A percentile compares a stretch with the other conserved stretches of the same genome.
Conservation (phyloP, 2,888 invertebrate genomes). For the Dicycla oo region DNA sequence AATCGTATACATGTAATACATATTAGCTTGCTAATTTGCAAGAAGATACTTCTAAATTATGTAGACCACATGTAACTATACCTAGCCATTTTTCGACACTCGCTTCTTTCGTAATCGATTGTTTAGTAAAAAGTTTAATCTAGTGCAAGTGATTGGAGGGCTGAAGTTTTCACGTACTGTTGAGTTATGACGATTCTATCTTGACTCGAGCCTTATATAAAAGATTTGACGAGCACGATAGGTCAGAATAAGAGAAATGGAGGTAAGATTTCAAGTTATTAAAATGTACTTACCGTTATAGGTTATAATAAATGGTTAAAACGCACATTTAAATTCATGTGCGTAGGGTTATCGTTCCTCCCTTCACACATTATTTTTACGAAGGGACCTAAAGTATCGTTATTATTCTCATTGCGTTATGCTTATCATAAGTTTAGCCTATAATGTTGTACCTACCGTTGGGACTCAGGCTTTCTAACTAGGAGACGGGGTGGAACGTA, state of each 20-base stretch:
- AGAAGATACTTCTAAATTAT: no score
- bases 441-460: not conserved
- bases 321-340: conserved; percentile 46
- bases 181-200: conserved; percentile 22
- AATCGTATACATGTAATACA: no score
- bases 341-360: conserved; percentile 41
- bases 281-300: conserved; percentile 50
- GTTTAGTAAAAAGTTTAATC: conserved; percentile 25
- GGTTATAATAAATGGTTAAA: conserved; percentile 47
- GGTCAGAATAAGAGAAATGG: conserved; percentile 24
- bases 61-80: not conserved
- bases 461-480: not conserved
- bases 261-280: conserved; percentile 40
- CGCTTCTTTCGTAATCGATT: conserved; percentile 11
- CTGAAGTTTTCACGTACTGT: conserved; percentile 16
- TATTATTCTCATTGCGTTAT: conserved; percentile 37
- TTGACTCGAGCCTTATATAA: conserved; percentile 12
- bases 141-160: conserved; percentile 14
- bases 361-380: conserved; percentile 43
- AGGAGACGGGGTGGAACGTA: not conserved
- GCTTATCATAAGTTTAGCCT: conserved; percentile 1
- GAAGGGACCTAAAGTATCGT: conserved; percentile 31
- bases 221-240: conserved; percentile 24
- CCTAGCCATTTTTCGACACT: not conserved
- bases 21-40: not conserved